Base-by-base conservation (phyloP, 2,888 invertebrate species). In the Megaustenia siamemsis region DNA sequence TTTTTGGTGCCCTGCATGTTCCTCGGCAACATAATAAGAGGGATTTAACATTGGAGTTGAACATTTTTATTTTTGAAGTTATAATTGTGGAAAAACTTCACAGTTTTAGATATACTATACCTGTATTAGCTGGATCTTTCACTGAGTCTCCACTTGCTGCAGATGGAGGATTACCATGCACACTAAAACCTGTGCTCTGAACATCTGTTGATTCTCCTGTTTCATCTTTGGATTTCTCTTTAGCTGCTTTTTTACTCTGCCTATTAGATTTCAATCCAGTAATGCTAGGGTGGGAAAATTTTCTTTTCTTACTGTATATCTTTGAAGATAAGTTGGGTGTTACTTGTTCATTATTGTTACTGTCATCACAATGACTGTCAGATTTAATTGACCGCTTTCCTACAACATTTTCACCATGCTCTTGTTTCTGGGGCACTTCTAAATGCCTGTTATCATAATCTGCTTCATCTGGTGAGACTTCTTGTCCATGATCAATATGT, bases 121-220 rank as follows among this genome's bases (percentile, higher is more conserved):
- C 77, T 32, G 40, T 63, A 12, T 24, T 24, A 60, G 12, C 63
- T 53, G 77, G 60, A 40, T 68, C 80, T 53, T 80, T 80, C 68
- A 43, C 18, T 24, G 83, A 83, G n/a, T 77, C 77, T 38, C 83
- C 83, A 68, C 83, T 83, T 12, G 75, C 82, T n/a, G 53, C 8
- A 24, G 80, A 49, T 63, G 76, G 66, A n/a, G 49, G 82, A 56
- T 43, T 71, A 24, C 40, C 76, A 40, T 77, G 81, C 18, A 85
- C 56, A 43, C 79, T 80, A 24, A 85, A 85, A 32, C 85, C 85
- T 32, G 85, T 85, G 81, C 85, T 85, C 69, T 83, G 83, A 69
- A 28, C 40, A 56, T 83, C 78, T 78, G 83, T 24, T 8, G 71
- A 71, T n/a, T 83, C 77, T 38, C 66, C 66, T 0, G 8, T 6